Conservation (phyloP, 1,140 invertebrate species). For the Manduca sexta region DNA sequence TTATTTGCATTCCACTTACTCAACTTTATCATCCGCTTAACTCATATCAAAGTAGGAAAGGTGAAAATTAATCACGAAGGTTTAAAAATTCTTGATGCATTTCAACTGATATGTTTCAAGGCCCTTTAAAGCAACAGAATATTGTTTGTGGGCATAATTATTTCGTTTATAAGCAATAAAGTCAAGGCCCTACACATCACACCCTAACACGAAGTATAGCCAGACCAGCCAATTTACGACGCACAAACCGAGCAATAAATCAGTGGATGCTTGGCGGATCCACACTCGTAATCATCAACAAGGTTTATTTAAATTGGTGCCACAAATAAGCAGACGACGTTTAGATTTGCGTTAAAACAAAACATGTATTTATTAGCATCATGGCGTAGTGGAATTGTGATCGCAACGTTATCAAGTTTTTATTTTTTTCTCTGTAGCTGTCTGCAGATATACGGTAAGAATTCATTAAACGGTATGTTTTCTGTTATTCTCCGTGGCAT, state of each 20-base stretch:
- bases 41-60: no score
- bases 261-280: conserved; percentile 12
- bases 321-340: conserved; percentile 23
- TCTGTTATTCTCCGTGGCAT: conserved; percentile 22
- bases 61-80: no score
- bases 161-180: background rate
- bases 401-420: background rate
- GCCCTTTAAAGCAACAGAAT: no score
- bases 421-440: conserved; percentile 1
- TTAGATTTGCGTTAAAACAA: conserved; percentile 9
- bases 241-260: conserved; percentile 14
- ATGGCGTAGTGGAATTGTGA: background rate
- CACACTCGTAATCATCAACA: conserved; percentile 23
- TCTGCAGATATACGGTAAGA: background rate
- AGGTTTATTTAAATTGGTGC: conserved; percentile 30
- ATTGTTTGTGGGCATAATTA: no score
- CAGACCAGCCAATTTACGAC: conserved; percentile 23
- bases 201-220: conserved; percentile 14
- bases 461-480: conserved; percentile 18
- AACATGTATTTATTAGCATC: conserved; percentile 12
- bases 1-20: no score
- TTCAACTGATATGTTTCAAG: no score
- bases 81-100: no score
- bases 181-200: conserved; percentile 11
- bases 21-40: no score